Percentiles rank a stretch among this genome's conserved stretches.
Evolutionary conservation across 2,888 invertebrate genomes (phyloP).

Genomic region (Temnothorax rugatulus): DNA sequence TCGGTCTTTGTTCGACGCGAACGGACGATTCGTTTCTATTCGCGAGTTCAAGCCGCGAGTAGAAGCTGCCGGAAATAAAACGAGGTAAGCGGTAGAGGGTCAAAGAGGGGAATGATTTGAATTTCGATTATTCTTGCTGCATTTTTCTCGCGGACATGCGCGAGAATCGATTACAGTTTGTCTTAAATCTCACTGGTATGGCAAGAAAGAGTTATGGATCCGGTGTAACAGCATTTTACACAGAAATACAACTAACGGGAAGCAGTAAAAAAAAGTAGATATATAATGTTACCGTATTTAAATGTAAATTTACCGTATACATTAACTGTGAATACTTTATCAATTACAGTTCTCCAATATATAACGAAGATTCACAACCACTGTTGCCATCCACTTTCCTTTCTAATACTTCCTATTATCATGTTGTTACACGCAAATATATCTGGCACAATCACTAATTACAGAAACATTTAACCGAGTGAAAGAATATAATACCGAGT

Average conservation of each 20-base stretch:
- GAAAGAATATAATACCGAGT: neutral
- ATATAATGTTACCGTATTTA: neutral
- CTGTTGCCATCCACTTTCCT: neutral
- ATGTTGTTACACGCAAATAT: neutral
- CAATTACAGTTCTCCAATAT: neutral
- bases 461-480: neutral
- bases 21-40: slow-evolving; percentile 37
- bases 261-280: neutral
- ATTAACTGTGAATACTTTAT: neutral
- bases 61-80: slow-evolving; percentile 51
- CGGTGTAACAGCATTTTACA: neutral
- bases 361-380: neutral
- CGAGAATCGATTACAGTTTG: slow-evolving; percentile 36
- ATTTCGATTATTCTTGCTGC: slow-evolving; percentile 50
- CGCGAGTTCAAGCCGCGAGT: slow-evolving; percentile 45
- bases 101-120: slow-evolving; percentile 48
- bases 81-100: slow-evolving; percentile 29
- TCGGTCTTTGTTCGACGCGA: slow-evolving; percentile 41
- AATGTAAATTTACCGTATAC: slow-evolving; percentile 5
- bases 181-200: slow-evolving; percentile 22
- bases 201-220: neutral
- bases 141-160: slow-evolving; percentile 29
- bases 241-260: neutral
- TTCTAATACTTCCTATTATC: neutral
- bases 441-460: neutral